Percentiles rank a stretch among this genome's conserved stretches.
phyloP scores from a whole-genome alignment of 1,140 invertebrate genomes.

The Drosophila pachea region DNA sequence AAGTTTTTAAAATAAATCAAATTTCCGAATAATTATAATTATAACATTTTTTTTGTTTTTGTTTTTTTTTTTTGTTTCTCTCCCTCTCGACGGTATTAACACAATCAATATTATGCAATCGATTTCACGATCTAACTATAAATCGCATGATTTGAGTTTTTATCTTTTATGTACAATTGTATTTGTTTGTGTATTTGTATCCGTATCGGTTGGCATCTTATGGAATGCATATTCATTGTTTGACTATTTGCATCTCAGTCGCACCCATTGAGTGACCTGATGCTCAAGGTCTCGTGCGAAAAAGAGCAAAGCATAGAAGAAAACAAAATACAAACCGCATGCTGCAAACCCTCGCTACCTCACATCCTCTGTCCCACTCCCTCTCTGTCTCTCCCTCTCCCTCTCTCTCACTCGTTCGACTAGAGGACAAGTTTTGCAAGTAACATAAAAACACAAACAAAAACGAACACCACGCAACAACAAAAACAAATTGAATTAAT shows the following conservation, averaged over 20 bases:
- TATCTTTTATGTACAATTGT: neutral
- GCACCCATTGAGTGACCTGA: constrained; percentile 2
- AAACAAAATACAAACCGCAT: neutral
- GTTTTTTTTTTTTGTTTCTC: no score
- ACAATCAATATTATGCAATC: constrained; percentile 10
- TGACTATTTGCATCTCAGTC: constrained; percentile 28
- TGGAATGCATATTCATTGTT: constrained; percentile 26
- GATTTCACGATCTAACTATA: constrained; percentile 10
- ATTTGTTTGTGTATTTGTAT: neutral
- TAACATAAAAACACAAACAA: constrained; percentile 13
- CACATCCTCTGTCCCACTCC: neutral
- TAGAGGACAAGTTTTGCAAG: constrained; percentile 25
- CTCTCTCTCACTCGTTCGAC: constrained; percentile 1
- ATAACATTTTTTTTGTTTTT: no score
- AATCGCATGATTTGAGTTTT: neutral
- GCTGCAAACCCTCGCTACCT: neutral
- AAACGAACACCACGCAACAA: constrained; percentile 37
- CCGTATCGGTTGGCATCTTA: constrained; percentile 9
- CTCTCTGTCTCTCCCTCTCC: neutral
- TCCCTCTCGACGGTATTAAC: no score
- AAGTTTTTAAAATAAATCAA: neutral
- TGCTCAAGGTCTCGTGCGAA: constrained; percentile 20
- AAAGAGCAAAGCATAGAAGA: neutral
- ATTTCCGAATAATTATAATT: neutral
- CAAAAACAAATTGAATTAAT: constrained; percentile 65